Evolutionary conservation across 2,797 vertebrate species (phyloP), one percentile per base, ranked within the genome.

Genomic region (Pampus argenteus): DNA sequence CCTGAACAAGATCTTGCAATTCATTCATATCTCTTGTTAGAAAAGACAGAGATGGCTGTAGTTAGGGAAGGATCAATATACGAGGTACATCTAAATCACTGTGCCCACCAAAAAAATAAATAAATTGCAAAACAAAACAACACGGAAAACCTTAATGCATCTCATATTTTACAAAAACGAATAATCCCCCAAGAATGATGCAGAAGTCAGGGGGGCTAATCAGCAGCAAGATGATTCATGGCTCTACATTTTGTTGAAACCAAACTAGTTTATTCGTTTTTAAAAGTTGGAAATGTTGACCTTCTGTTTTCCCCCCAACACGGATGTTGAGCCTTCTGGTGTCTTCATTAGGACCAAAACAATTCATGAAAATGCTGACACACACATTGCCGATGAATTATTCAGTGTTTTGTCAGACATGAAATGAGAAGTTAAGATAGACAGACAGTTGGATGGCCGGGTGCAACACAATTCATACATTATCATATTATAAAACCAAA

Each of bases 321-420:
- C 26, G 14, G 10, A 65, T 7, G 9, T 20, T 45, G 25, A 65
- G 48, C 4, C 31, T 38, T 15, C 13, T 54, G 42, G 28, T 31
- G 29, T 20, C 8, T 60, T 59, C 20, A 65, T 60, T 34, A 52
- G 20, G 59, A 44, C 44, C n/a, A n/a, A 38, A 36, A 49, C 11
- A 28, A 11, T 63, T 54, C 62, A 56, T 61, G 40, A 29, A 71
- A 44, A 65, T 42, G 22, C 6, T 25, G 23, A 66, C 23, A 62
- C 48, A 62, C 48, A 50, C 23, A 55, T 17, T 9, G 9, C 7
- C 51, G 63, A 38, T 51, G 2, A 5, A 44, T 59, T 61, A 63
- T 62, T 66, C 17, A 2, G 13, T 44, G 56, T 36, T 52, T 15
- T 8, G 10, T 40, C 29, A 65, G 18, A 31, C 48, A 60, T 63